Base-by-base conservation (phyloP, 2,797 vertebrate species). In the Labroides dimidiatus region DNA sequence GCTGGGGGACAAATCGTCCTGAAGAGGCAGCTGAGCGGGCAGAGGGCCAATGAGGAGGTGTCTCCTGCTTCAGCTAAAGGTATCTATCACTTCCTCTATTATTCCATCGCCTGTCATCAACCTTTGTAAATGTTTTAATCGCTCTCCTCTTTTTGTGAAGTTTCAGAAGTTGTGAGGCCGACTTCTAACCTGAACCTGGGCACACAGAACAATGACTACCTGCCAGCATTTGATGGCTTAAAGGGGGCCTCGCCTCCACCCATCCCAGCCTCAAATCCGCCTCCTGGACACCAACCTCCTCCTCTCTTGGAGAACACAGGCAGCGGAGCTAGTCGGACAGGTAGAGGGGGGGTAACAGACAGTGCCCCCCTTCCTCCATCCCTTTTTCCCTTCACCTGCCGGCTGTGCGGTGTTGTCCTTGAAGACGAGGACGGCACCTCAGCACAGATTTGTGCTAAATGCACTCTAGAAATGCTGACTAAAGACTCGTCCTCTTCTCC, bases 361-460 rank as follows among this genome's bases (percentile, higher is more conserved):
- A 21, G 63, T 2, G 81, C 93, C 0, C 72, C 93, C 0, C 91
- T 96, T 58, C 95, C 96, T 0, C 91, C 96, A 0, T 82, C 92
- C 55, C 94, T 97, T 8, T 98, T 97, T 64, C 96, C 96, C 27
- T 98, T 92, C 84, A 96, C 96, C 0, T 99, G 98, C 89, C 95
- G 95, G 10, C 89, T 96, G 78, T 99, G 98, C 6, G 97, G 96
- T 63, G 87, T 95, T 42, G 94, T 96, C 69, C 90, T 98, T 73
- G 96, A 97, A 69, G 96, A 97, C 6, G 96, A 97, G 13, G 95
- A 96, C 8, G 94, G 95, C 59, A 87, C 95, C 45, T 95, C 94
- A 0, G 92, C 96, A 21, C 95, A 96, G 76, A 95, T 95, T 20
- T 99, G 97, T 8, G 94, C 95, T 87, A 96, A 96, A 84, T 98